A percentile compares a stretch with the other conserved stretches of the same genome.
These are phyloP conservation scores for Ichneumoninae sp. DNA, from an alignment of 2,888 invertebrate species.

Conservation along the genomic window DNA sequence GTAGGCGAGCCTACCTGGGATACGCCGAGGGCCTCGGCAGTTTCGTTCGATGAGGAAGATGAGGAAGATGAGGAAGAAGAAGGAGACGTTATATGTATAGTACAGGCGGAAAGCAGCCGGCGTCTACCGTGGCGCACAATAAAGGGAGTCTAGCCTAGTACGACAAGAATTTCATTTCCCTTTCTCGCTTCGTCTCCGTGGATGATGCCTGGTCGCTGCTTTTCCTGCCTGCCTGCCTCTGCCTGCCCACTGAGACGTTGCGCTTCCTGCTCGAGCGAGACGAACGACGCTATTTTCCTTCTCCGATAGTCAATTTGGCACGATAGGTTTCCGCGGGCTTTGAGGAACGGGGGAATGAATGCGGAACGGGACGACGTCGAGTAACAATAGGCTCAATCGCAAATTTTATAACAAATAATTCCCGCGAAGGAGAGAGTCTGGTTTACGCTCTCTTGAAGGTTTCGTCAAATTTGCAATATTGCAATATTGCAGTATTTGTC, in stretches of 20 bases:
- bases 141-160: constrained; percentile 69
- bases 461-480: background rate
- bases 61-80: constrained; percentile 60
- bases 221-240: constrained; percentile 35
- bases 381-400: constrained; percentile 21
- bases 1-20: constrained; percentile 38
- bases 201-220: constrained; percentile 58
- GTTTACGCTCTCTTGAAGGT: background rate
- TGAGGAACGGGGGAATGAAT: constrained; percentile 18
- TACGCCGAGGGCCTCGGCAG: constrained; percentile 55
- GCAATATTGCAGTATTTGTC: background rate
- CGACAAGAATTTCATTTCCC: constrained; percentile 79
- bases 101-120: constrained; percentile 59
- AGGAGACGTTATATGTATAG: constrained; percentile 55
- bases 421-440: background rate
- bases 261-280: constrained; percentile 67
- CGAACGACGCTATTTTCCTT: constrained; percentile 64
- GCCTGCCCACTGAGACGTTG: constrained; percentile 63
- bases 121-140: constrained; percentile 68
- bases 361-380: constrained; percentile 17
- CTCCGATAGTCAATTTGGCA: constrained; percentile 74
- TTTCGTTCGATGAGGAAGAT: constrained; percentile 61
- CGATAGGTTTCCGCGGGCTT: constrained; percentile 63
- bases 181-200: constrained; percentile 73
- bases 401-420: constrained; percentile 19